Evolutionary conservation across 2,888 invertebrate species (phyloP), one percentile per base, ranked within the genome.

Genomic region (Eudasyphora cyanicolor): DNA sequence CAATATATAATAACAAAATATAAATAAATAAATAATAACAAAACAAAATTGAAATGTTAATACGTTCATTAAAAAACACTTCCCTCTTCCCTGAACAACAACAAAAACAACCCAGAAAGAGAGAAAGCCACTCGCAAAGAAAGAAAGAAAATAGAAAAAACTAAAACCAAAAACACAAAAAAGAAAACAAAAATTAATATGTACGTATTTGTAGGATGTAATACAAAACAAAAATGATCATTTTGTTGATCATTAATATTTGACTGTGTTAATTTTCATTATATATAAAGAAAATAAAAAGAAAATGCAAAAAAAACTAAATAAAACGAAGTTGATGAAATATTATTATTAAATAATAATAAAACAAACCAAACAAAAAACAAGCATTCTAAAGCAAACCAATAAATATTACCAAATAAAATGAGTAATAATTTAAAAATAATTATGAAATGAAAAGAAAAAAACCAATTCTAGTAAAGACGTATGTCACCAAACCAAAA

Each of bases 251-350:
- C 91, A 88, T 88, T 90, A 90, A 91, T 91, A 91, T 91, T 91
- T 91, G 91, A 91, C 91, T 91, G 91, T 91, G 91, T 91, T 91
- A 91, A 91, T 91, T 84, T 91, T 91, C 91, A 89, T 91, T 91
- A 89, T 88, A 87, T 86, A 87, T 84, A 85, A 84, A 82, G 89
- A 88, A 88, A 87, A 88, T 87, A 86, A 85, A 71, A 70, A 42
- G 71, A 85, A 67, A 24, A 38, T 77, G 75, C 7, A 85, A 76
- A 75, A 49, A 42, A 27, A 57, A 57, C 29, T 32, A 60, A 60
- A 29, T 14, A 35, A 19, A 38, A 29, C 19, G 35, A 62, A 12
- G 27, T 29, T 83, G 76, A 85, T 82, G 78, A 80, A 45, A 74
- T 78, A 84, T 79, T 82, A 85, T 85, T 84, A 82, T 79, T 81